Percentiles rank a stretch among this genome's conserved stretches.
Evolutionary conservation across 1,140 invertebrate genomes (phyloP).

Genomic region (Trichogramma pretiosum): DNA sequence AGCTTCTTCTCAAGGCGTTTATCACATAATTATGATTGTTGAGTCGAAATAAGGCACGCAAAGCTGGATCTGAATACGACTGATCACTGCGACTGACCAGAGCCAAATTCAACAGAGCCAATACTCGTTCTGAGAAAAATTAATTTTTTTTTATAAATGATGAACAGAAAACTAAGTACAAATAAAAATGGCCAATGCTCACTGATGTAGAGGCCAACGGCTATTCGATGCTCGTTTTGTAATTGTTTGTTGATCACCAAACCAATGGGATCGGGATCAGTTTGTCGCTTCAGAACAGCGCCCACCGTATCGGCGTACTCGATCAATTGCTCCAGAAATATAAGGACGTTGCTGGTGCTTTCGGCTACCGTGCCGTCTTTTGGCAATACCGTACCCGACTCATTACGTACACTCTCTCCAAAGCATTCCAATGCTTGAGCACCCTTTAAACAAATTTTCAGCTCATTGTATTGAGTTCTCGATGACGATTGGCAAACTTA

Average conservation of each 20-base stretch:
- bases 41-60: conserved; percentile 78
- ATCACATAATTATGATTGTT: conserved; percentile 92
- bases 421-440: conserved; percentile 87
- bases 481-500: background rate
- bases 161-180: conserved; percentile 1
- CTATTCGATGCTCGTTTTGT: conserved; percentile 48
- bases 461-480: background rate
- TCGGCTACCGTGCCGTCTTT: conserved; percentile 96
- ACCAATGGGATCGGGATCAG: conserved; percentile 45
- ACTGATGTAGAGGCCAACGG: conserved; percentile 73
- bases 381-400: conserved; percentile 73
- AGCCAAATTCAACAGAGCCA: conserved; percentile 76
- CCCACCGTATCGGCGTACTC: conserved; percentile 71
- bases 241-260: conserved; percentile 43
- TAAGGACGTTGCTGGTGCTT: conserved; percentile 84
- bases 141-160: conserved; percentile 13
- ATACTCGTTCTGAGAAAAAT: conserved; percentile 63
- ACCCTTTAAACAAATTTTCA: conserved; percentile 50
- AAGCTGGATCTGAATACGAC: conserved; percentile 65
- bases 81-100: conserved; percentile 78
- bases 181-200: conserved; percentile 27
- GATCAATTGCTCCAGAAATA: conserved; percentile 76
- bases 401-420: conserved; percentile 78
- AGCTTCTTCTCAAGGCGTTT: conserved; percentile 76
- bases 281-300: conserved; percentile 49